Percentiles rank a stretch among this genome's conserved stretches.
These are phyloP conservation scores for Mastacembelus armatus DNA, from an alignment of 2,797 vertebrate genomes.

Conservation along the genomic window DNA sequence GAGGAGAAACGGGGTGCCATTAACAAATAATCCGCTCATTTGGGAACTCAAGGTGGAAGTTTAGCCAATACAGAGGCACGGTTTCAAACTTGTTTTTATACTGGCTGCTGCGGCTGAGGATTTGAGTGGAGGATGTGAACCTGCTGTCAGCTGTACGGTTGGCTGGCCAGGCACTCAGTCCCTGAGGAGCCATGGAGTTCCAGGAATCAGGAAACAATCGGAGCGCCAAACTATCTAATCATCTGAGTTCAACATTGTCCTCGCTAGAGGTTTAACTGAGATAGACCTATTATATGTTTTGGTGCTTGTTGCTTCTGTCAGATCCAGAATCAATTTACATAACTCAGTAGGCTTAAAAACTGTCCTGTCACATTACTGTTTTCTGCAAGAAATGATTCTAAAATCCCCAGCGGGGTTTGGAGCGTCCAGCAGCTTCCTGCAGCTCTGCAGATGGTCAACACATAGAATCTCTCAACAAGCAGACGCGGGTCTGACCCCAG, in stretches of 20 bases:
- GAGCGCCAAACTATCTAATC: slow-evolving; percentile 47
- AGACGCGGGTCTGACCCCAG: slow-evolving; percentile 75
- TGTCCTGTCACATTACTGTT: slow-evolving; percentile 22
- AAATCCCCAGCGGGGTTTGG: slow-evolving; percentile 54
- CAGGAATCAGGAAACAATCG: slow-evolving; percentile 65
- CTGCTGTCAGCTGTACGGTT: slow-evolving; percentile 77
- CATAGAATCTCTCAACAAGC: slow-evolving; percentile 67
- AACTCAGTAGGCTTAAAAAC: background rate
- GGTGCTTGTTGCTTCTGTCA: background rate
- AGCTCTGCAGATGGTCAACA: slow-evolving; percentile 80
- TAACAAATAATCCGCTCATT: slow-evolving; percentile 66
- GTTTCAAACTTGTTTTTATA: slow-evolving; percentile 60
- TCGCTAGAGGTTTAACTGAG: background rate
- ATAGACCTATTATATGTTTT: background rate
- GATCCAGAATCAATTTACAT: background rate
- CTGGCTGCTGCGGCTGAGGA: slow-evolving; percentile 42
- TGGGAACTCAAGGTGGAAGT: slow-evolving; percentile 50
- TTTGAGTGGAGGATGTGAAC: slow-evolving; percentile 77
- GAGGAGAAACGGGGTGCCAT: slow-evolving; percentile 10
- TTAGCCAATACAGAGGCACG: slow-evolving; percentile 71
- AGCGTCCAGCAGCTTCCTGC: slow-evolving; percentile 53
- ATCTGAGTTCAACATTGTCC: slow-evolving; percentile 35
- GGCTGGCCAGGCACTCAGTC: slow-evolving; percentile 57
- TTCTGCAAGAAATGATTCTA: background rate
- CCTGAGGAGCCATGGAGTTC: slow-evolving; percentile 47